These are phyloP conservation scores for Dinocampus coccinellae DNA, from an alignment of 2,888 invertebrate genomes.

Conservation along the genomic window DNA sequence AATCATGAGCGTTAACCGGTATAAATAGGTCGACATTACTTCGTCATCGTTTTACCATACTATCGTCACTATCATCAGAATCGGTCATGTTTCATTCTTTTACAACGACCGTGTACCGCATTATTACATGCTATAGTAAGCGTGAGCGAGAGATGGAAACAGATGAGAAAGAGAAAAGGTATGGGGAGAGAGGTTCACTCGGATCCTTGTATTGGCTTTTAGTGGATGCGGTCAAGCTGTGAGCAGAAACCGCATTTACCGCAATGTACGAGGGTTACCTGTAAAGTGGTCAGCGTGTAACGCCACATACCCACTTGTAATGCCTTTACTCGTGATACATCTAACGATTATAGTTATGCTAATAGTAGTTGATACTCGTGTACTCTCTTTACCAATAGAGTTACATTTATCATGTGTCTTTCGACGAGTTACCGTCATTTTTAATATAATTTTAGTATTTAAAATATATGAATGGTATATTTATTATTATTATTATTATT, in stretches of 20 bases:
- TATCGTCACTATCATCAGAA: background rate
- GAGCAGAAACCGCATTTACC: constrained; percentile 46
- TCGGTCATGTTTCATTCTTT: background rate
- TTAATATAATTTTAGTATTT: too few species aligned
- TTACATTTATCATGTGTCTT: too few species aligned
- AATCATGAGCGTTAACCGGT: background rate
- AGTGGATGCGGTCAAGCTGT: constrained; percentile 49
- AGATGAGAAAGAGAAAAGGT: background rate
- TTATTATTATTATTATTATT: too few species aligned
- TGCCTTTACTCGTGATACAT: constrained; percentile 43
- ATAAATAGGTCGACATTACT: background rate
- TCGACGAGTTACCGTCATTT: too few species aligned
- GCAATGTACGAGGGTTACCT: constrained; percentile 52
- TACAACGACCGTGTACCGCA: background rate
- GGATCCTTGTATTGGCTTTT: constrained; percentile 49
- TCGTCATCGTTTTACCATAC: background rate
- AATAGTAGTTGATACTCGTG: constrained; percentile 33
- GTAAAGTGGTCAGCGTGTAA: constrained; percentile 50
- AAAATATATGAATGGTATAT: too few species aligned
- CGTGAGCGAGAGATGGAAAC: background rate
- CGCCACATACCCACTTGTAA: constrained; percentile 45
- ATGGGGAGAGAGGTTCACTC: background rate
- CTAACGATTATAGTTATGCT: constrained; percentile 48
- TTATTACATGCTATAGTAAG: background rate
- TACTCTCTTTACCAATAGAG: constrained; percentile 19